phyloP scores from a whole-genome alignment of 2,113 vertebrate species.

The Thamnophis sirtalis region DNA sequence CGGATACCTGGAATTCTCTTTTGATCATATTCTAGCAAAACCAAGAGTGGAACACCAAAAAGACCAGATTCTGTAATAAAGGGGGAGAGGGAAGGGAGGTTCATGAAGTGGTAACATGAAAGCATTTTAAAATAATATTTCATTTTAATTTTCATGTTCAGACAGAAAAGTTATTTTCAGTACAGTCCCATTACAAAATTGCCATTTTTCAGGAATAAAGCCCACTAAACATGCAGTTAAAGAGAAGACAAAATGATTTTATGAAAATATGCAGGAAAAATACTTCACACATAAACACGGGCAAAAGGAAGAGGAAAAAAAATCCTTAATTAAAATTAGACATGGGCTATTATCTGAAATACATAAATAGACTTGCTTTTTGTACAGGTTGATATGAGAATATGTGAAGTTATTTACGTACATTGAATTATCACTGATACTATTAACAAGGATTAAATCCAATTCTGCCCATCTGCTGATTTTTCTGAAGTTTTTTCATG shows the following conservation, averaged over 20 bases:
- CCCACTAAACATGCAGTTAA: neutral
- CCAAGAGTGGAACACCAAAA: slow-evolving; percentile 83
- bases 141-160: slow-evolving; percentile 9
- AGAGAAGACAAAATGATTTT: neutral
- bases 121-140: neutral
- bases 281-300: neutral
- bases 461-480: neutral
- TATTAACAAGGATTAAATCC: neutral
- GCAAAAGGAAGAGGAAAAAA: neutral
- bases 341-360: neutral
- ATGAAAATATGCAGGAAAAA: slow-evolving; percentile 15
- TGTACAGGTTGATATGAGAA: neutral
- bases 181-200: neutral
- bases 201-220: neutral
- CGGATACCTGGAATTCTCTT: slow-evolving; percentile 77
- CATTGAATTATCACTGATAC: neutral
- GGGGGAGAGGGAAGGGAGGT: neutral
- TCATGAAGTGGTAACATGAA: slow-evolving; percentile 21
- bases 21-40: slow-evolving; percentile 92
- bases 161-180: neutral
- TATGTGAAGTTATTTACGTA: neutral
- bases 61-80: slow-evolving; percentile 81
- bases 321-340: neutral
- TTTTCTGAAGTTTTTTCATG: neutral
- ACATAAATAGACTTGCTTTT: neutral